Evolutionary conservation across 2,888 invertebrate species (phyloP).

Genomic region (Acholoe squamosa): DNA sequence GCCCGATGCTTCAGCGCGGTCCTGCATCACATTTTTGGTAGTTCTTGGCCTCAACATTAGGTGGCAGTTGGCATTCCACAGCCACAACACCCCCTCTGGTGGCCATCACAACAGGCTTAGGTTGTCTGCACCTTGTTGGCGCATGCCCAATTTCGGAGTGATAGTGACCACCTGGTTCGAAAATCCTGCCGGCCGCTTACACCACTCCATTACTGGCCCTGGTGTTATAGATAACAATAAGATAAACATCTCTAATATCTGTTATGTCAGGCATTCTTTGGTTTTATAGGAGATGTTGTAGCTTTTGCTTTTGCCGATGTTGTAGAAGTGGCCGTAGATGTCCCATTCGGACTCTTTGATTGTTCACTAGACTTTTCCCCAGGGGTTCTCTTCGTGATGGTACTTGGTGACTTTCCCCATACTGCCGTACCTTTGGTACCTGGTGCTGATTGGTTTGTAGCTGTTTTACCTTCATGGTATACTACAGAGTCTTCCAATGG

Average conservation of each 20-base stretch:
- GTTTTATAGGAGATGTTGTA: background rate
- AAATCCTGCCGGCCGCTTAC: background rate
- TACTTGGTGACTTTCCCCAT: background rate
- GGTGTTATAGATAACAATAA: background rate
- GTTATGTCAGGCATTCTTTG: background rate
- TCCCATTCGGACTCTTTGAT: background rate
- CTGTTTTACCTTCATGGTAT: background rate
- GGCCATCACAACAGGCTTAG: constrained; percentile 23
- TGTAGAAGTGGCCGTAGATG: background rate
- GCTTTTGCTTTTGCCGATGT: background rate
- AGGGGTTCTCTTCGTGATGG: background rate
- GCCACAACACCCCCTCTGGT: background rate
- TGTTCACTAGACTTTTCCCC: background rate
- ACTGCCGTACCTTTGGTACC: background rate
- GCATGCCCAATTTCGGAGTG: background rate
- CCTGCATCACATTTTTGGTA: constrained; percentile 20
- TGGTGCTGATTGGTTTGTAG: background rate
- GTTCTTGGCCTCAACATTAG: background rate
- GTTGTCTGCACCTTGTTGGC: background rate
- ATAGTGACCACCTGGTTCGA: background rate
- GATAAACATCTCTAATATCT: background rate
- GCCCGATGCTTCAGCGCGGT: constrained; percentile 31
- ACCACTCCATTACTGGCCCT: background rate
- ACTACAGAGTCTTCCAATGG: background rate
- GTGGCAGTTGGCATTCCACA: background rate